Evolutionary conservation across 2,113 vertebrate species (phyloP), one percentile per base, ranked within the genome.

Genomic region (Menura novaehollandiae): DNA sequence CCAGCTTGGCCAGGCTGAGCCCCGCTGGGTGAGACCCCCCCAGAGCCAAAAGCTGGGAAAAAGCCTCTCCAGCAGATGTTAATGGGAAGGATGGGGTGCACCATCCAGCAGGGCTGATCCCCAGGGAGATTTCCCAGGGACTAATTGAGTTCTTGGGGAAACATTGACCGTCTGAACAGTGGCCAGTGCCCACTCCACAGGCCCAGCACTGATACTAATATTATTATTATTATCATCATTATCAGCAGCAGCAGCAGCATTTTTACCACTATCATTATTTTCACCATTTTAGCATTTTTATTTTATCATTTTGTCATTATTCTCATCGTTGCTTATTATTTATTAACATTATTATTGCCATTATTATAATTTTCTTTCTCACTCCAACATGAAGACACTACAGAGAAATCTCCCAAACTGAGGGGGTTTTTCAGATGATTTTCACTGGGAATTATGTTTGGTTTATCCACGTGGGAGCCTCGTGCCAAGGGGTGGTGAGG

Each of bases 401-500:
- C 6, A 39, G 59, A 59, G 59, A 49, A 49, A 11, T 16, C 24
- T 59, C 49, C 78, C 30, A 2, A 5, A 64, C 35, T 4, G n/a
- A 41, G 44, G 16, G 47, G 17, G 3, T 15, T 68, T 37, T 39
- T n/a, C 2, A 3, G 76, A 24, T 87, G n/a, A 5, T 55, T 80
- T 86, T 64, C 30, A 1, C n/a, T 68, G 44, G 43, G n/a, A 69
- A 15, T 63, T 18, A 2, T 14, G 11, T 41, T 72, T 67, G 79
- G 32, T 19, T 76, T 10, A 19, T 21, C 11, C 9, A 0, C 2
- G 10, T 24, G 9, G 4, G 33, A 86, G 15, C 76, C 47, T 59
- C 1, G 0, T 2, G 1, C 67, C 6, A 3, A 32, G 20, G 37
- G 16, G 6, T 46, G 7, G 1, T 9, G 72, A 41, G 32, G 41